A percentile compares a stretch with the other conserved stretches of the same genome.
phyloP scores from a whole-genome alignment of 1,140 invertebrate species.

The Drosophila bocqueti region DNA sequence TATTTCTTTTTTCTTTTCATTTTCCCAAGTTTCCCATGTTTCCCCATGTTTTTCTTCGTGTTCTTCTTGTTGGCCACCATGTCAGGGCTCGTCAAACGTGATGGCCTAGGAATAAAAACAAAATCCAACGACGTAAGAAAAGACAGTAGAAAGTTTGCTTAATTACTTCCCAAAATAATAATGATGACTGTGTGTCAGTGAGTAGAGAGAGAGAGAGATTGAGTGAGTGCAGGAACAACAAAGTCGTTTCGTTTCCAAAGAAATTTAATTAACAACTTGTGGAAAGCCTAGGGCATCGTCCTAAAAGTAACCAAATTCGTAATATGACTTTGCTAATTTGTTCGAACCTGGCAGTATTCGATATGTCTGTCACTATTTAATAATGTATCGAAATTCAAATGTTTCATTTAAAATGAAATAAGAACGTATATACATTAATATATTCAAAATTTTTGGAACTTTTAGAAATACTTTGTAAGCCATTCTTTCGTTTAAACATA shows the following conservation, averaged over 20 bases:
- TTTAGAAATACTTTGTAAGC: not conserved
- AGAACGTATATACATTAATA: not conserved
- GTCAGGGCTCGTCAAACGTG: conserved; percentile 77
- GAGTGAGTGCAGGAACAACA: conserved; percentile 5
- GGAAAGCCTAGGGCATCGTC: not conserved
- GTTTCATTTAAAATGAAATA: not conserved
- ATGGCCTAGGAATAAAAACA: conserved; percentile 35
- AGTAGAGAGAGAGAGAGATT: no score
- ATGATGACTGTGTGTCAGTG: conserved; percentile 10
- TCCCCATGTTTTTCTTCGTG: conserved; percentile 3
- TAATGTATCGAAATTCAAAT: not conserved
- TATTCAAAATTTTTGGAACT: not conserved
- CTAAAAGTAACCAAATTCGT: conserved; percentile 7
- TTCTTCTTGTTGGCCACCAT: conserved; percentile 16
- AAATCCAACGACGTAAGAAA: conserved; percentile 39
- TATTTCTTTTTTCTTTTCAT: conserved; percentile 33
- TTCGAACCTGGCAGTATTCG: not conserved
- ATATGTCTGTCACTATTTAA: not conserved
- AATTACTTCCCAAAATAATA: conserved; percentile 77
- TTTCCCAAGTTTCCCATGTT: conserved; percentile 7
- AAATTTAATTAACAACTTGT: conserved; percentile 70
- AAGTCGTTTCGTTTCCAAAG: conserved; percentile 23
- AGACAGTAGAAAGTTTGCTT: conserved; percentile 69
- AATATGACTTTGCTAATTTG: conserved; percentile 5
- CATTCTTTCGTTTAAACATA: not conserved